These are phyloP conservation scores for Macroteleia sp. DNA, from an alignment of 2,888 invertebrate genomes.

Conservation along the genomic window DNA sequence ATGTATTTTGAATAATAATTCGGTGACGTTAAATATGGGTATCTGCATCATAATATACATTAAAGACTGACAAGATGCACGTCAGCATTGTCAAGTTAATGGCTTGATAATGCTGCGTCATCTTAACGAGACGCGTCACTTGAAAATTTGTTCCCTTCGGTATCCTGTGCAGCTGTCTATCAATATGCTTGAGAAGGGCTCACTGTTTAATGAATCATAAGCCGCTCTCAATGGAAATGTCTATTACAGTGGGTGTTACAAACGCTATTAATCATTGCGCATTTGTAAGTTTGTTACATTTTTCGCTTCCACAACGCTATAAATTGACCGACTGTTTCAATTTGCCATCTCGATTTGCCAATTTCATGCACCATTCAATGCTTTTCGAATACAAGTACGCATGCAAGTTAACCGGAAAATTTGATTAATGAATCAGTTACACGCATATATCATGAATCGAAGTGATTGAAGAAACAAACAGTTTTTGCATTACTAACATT, in stretches of 20 bases:
- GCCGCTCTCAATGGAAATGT: slow-evolving; percentile 45
- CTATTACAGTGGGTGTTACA: slow-evolving; percentile 46
- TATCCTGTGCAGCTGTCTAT: slow-evolving; percentile 71
- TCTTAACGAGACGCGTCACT: slow-evolving; percentile 77
- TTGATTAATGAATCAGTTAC: not conserved
- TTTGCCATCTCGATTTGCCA: slow-evolving; percentile 2
- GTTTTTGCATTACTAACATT: no score
- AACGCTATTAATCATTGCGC: slow-evolving; percentile 42
- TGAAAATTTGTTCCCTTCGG: slow-evolving; percentile 71
- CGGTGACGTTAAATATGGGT: slow-evolving; percentile 2
- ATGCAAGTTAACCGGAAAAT: no score
- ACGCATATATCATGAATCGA: no score
- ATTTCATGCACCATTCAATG: not conserved
- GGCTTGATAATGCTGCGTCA: slow-evolving; percentile 77
- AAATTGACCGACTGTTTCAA: slow-evolving; percentile 11
- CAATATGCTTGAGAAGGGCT: slow-evolving; percentile 69
- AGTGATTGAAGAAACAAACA: no score
- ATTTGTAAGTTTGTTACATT: slow-evolving; percentile 29
- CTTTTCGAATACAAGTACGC: not conserved
- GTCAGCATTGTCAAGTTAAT: slow-evolving; percentile 69
- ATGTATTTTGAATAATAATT: slow-evolving; percentile 21
- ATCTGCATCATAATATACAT: slow-evolving; percentile 34
- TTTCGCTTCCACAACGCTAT: slow-evolving; percentile 5
- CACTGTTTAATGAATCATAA: slow-evolving; percentile 76
- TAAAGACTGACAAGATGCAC: slow-evolving; percentile 47